phyloP scores from a whole-genome alignment of 2,888 invertebrate genomes.

The Cyaniris semiargus region DNA sequence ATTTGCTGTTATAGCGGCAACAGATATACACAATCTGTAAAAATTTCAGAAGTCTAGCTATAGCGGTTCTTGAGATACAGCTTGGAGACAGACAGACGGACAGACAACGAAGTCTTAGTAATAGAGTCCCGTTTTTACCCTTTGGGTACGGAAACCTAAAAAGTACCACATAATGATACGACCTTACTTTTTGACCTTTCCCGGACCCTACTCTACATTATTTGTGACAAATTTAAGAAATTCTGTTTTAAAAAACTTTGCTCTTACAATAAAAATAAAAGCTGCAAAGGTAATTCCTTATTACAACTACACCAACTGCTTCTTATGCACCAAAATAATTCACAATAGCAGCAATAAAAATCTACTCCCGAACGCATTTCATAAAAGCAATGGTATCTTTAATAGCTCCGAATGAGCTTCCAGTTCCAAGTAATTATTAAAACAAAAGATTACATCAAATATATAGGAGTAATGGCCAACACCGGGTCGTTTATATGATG shows the following conservation, averaged over 20 bases:
- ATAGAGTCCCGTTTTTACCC: too few relatives aligned
- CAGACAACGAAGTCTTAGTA: too few relatives aligned
- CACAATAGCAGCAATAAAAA: background rate
- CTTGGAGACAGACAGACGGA: too few relatives aligned
- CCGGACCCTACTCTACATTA: too few relatives aligned
- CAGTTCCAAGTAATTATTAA: slow-evolving; percentile 45
- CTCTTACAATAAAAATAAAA: background rate
- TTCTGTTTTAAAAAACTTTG: too few relatives aligned
- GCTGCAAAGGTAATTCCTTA: background rate
- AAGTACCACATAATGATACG: background rate
- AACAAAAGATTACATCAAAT: slow-evolving; percentile 43
- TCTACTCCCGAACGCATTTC: slow-evolving; percentile 23
- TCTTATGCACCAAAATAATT: background rate
- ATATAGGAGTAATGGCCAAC: slow-evolving; percentile 40
- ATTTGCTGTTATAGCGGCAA: too few relatives aligned
- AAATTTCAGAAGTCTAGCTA: too few relatives aligned
- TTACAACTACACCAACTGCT: background rate
- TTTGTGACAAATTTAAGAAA: too few relatives aligned
- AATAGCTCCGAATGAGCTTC: slow-evolving; percentile 36
- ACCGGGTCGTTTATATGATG: slow-evolving; percentile 49
- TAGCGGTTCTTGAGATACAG: too few relatives aligned
- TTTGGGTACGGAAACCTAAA: too few relatives aligned
- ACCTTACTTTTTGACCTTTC: too few relatives aligned
- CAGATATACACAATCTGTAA: too few relatives aligned
- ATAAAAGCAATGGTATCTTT: slow-evolving; percentile 27